Conservation (phyloP, 2,888 invertebrate genomes). For the Stictocephala bisonia region DNA sequence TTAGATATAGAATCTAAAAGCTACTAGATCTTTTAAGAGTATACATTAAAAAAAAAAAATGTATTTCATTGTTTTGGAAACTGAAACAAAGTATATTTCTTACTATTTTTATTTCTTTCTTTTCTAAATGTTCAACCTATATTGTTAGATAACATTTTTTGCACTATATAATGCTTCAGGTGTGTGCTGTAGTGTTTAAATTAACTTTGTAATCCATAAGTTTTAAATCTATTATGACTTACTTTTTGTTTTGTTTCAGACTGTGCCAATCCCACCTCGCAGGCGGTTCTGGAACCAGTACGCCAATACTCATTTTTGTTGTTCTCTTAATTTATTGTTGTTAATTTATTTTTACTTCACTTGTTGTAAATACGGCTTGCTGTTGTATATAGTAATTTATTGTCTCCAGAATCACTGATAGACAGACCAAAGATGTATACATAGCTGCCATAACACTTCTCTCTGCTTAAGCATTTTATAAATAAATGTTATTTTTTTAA, state of each 20-base stretch:
- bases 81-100: too few relatives aligned
- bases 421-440: conserved; percentile 38
- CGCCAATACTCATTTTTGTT: conserved; percentile 36
- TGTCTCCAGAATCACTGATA: conserved; percentile 20
- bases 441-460: conserved; percentile 29
- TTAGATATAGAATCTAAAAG: too few relatives aligned
- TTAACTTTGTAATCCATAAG: too few relatives aligned
- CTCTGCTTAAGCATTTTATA: conserved; percentile 22
- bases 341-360: conserved; percentile 24
- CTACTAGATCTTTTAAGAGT: too few relatives aligned
- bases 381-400: conserved; percentile 40
- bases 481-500: conserved; percentile 31
- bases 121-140: too few relatives aligned
- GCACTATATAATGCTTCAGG: too few relatives aligned
- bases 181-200: too few relatives aligned
- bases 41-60: too few relatives aligned
- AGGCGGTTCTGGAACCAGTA: conserved; percentile 8
- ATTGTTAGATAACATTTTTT: too few relatives aligned
- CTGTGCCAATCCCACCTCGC: conserved; percentile 36
- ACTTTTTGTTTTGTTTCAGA: conserved; percentile 37
- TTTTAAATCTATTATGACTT: too few relatives aligned
- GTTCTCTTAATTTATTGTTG: conserved; percentile 37
- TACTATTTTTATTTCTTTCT: too few relatives aligned
- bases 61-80: too few relatives aligned
- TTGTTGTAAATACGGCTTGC: conserved; percentile 34